A percentile compares a stretch with the other conserved stretches of the same genome.
Evolutionary conservation across 2,797 vertebrate genomes (phyloP).

Genomic region (Stomatorhinus walkeri): DNA sequence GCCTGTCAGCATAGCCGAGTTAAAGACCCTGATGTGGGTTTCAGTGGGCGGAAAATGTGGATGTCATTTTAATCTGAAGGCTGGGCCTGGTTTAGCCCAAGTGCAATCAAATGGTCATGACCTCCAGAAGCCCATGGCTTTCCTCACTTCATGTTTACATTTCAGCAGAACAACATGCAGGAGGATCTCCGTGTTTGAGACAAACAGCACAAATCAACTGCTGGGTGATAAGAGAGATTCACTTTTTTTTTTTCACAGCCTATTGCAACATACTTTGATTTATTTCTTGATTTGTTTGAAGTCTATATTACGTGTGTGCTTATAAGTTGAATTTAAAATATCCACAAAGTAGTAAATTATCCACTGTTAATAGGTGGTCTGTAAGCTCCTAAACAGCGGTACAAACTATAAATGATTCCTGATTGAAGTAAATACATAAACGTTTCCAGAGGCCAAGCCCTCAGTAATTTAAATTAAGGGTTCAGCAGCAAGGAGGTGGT

Average conservation of each 20-base stretch:
- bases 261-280: neutral
- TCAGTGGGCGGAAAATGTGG: neutral
- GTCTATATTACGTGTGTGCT: neutral
- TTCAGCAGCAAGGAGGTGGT: neutral
- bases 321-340: neutral
- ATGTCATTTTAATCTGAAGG: slow-evolving; percentile 3
- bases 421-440: neutral
- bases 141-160: neutral
- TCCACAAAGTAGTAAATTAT: neutral
- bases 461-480: neutral
- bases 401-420: neutral
- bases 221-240: neutral
- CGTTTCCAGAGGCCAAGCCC: neutral
- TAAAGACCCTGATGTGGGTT: neutral
- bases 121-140: neutral
- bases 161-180: neutral
- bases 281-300: neutral
- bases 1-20: neutral
- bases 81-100: neutral
- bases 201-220: neutral
- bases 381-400: neutral
- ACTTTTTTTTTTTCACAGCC: neutral
- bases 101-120: neutral
- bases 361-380: neutral
- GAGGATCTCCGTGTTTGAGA: neutral